Evolutionary conservation across 2,797 vertebrate species (phyloP).

Genomic region (Xenops minutus): DNA sequence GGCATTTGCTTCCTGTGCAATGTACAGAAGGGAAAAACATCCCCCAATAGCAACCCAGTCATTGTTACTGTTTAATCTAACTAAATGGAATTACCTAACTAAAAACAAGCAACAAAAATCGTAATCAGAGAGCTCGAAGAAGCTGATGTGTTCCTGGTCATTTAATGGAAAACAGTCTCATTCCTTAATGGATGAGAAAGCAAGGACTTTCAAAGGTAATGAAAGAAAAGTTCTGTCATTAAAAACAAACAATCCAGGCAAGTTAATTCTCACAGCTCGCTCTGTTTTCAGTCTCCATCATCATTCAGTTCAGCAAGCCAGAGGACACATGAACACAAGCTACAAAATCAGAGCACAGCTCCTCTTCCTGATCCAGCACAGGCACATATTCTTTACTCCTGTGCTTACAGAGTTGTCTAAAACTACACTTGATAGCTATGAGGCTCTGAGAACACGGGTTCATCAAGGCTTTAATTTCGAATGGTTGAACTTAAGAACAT

Average conservation of each 20-base stretch:
- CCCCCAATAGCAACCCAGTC: background rate
- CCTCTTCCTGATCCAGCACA: background rate
- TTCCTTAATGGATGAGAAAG: background rate
- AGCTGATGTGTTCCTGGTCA: background rate
- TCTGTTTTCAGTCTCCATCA: background rate
- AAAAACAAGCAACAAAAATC: background rate
- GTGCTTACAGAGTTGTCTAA: background rate
- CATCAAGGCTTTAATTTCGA: background rate
- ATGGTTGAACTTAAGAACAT: background rate
- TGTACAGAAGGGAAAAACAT: background rate
- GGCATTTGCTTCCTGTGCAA: background rate
- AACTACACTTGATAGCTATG: background rate
- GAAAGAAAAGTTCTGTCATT: background rate
- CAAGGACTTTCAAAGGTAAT: background rate
- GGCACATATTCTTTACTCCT: rapidly evolving
- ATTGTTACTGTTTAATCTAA: background rate
- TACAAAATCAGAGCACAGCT: background rate
- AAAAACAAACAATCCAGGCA: background rate
- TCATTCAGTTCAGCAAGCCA: background rate
- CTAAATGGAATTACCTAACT: background rate
- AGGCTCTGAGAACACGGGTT: background rate
- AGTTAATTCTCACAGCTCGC: background rate
- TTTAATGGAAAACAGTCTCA: background rate
- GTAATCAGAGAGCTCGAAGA: background rate
- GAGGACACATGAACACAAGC: background rate